Evolutionary conservation across 2,888 invertebrate species (phyloP).

Genomic region (Notocelia uddmanniana): DNA sequence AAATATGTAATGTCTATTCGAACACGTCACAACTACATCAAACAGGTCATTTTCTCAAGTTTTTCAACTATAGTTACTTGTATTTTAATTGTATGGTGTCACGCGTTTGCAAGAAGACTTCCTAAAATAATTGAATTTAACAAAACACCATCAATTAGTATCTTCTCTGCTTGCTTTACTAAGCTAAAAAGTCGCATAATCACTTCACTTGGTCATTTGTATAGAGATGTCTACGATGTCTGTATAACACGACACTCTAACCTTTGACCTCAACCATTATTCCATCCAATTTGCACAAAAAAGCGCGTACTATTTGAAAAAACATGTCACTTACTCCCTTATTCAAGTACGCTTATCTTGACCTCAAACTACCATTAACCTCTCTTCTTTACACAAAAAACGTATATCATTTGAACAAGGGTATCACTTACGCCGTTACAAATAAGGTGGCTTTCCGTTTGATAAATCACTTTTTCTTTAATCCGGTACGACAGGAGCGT

Average conservation of each 20-base stretch:
- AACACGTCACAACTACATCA: too few relatives aligned
- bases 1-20: too few relatives aligned
- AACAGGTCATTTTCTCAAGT: too few relatives aligned
- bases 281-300: neutral
- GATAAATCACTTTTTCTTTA: slow-evolving; percentile 32
- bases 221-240: neutral
- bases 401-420: neutral
- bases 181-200: neutral
- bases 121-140: too few relatives aligned
- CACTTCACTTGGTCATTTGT: neutral
- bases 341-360: neutral
- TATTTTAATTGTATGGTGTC: too few relatives aligned
- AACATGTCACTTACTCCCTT: neutral
- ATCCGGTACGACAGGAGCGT: neutral
- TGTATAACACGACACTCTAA: neutral
- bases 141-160: too few relatives aligned
- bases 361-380: slow-evolving; percentile 4
- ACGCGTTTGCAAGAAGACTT: too few relatives aligned
- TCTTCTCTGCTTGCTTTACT: too few relatives aligned
- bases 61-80: too few relatives aligned
- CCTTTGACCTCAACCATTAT: neutral
- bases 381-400: neutral
- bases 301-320: neutral
- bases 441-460: neutral
- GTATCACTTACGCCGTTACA: neutral